Evolutionary conservation across 64 coral and sea anemone species (phyloP).

Genomic region (Stichodactyla helianthus): DNA sequence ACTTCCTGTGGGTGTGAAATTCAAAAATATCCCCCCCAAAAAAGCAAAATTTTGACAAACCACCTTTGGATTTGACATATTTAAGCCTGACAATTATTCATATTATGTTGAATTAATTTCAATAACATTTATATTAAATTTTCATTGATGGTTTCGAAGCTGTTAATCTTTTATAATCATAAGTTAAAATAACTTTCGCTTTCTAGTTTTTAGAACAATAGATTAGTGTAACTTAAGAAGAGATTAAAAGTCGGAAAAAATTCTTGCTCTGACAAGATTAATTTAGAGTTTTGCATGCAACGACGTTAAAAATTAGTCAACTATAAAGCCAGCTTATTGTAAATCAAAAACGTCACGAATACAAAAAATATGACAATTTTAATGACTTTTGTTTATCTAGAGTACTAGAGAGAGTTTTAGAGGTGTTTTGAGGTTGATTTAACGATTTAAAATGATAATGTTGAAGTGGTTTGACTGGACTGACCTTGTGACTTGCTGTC

Average conservation of each 20-base stretch:
- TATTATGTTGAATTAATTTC: too few relatives aligned
- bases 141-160: not conserved
- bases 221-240: not conserved
- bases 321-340: too few relatives aligned
- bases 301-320: not conserved
- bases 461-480: not conserved
- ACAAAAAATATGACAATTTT: too few relatives aligned
- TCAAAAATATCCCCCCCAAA: not conserved
- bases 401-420: not conserved
- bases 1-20: not conserved
- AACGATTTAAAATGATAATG: not conserved
- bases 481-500: conserved; percentile 98
- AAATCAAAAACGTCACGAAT: too few relatives aligned
- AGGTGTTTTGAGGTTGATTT: not conserved
- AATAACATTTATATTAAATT: not conserved
- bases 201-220: not conserved
- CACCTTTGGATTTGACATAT: too few relatives aligned
- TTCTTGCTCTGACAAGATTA: too few relatives aligned
- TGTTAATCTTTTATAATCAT: not conserved
- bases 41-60: too few relatives aligned
- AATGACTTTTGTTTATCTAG: too few relatives aligned
- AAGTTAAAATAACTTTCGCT: not conserved
- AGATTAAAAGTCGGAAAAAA: not conserved
- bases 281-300: not conserved
- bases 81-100: too few relatives aligned